Percentiles rank a stretch among this genome's conserved stretches.
Evolutionary conservation across 2,888 invertebrate genomes (phyloP).

Genomic region (Caenorhabditis afra): DNA sequence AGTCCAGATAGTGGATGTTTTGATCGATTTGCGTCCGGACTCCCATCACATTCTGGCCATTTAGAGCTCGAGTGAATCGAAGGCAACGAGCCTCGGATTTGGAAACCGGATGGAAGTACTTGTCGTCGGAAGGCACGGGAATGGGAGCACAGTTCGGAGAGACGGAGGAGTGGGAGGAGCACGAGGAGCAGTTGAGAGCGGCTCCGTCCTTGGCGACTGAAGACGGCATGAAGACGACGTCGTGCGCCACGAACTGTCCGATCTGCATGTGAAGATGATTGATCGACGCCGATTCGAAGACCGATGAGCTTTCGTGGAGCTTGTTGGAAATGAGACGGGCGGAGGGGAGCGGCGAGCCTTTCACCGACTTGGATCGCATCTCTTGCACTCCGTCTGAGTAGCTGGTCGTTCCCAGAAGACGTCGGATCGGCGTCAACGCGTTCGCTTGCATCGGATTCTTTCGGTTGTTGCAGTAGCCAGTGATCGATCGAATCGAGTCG

Average conservation of each 20-base stretch:
- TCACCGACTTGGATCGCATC: constrained; percentile 31
- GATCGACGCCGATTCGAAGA: background rate
- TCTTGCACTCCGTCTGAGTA: constrained; percentile 82
- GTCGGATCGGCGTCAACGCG: constrained; percentile 88
- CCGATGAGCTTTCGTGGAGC: constrained; percentile 16
- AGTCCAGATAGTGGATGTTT: constrained; percentile 88
- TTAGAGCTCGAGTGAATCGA: constrained; percentile 93
- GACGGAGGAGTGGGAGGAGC: constrained; percentile 90
- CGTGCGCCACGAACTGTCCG: constrained; percentile 85
- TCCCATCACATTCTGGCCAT: constrained; percentile 88
- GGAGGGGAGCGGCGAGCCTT: constrained; percentile 47
- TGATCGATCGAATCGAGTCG: constrained; percentile 80
- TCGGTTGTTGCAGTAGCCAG: constrained; percentile 91
- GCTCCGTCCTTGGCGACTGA: constrained; percentile 45
- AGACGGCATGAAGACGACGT: background rate
- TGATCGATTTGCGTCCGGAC: constrained; percentile 60
- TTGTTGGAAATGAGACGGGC: constrained; percentile 58
- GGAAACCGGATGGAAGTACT: constrained; percentile 35
- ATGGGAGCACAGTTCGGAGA: constrained; percentile 93
- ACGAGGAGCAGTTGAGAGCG: constrained; percentile 82
- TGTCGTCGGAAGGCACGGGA: constrained; percentile 83
- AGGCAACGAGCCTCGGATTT: constrained; percentile 84
- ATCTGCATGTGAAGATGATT: constrained; percentile 87
- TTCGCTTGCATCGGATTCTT: constrained; percentile 88
- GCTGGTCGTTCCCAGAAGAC: constrained; percentile 87